Percentiles rank a stretch among this genome's conserved stretches.
These are phyloP conservation scores for Hycleus cichorii DNA, from an alignment of 1,140 invertebrate species.

Conservation along the genomic window DNA sequence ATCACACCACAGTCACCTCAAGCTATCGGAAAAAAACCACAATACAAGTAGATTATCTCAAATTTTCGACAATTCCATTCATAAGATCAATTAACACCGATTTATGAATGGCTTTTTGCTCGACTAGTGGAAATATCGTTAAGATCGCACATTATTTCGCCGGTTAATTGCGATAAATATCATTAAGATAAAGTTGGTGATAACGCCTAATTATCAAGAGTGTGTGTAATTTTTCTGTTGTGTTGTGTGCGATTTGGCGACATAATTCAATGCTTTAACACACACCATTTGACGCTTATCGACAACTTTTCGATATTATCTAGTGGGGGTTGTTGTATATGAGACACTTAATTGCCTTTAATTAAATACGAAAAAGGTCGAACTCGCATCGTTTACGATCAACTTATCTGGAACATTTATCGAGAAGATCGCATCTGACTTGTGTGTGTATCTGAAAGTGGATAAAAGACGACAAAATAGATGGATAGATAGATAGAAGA, in stretches of 20 bases:
- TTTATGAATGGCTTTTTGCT: too few relatives aligned
- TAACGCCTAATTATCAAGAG: constrained; percentile 26
- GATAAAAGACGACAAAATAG: constrained; percentile 15
- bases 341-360: constrained; percentile 38
- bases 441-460: too few relatives aligned
- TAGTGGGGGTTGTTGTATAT: constrained; percentile 34
- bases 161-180: constrained; percentile 16
- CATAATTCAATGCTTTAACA: constrained; percentile 26
- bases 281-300: constrained; percentile 24
- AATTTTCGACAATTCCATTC: too few relatives aligned
- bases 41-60: too few relatives aligned
- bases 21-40: constrained; percentile 6
- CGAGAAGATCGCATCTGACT: constrained; percentile 30
- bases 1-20: constrained; percentile 31
- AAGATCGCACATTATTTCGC: constrained; percentile 23
- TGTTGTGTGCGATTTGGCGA: constrained; percentile 20
- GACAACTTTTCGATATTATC: constrained; percentile 25
- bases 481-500: neutral
- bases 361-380: constrained; percentile 38
- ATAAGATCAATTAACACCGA: too few relatives aligned
- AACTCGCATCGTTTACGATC: constrained; percentile 30
- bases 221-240: too few relatives aligned
- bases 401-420: constrained; percentile 33
- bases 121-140: neutral
- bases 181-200: constrained; percentile 11